These are phyloP conservation scores for Clavelina lepadiformis DNA, from an alignment of 23 tunicate species.

Conservation along the genomic window DNA sequence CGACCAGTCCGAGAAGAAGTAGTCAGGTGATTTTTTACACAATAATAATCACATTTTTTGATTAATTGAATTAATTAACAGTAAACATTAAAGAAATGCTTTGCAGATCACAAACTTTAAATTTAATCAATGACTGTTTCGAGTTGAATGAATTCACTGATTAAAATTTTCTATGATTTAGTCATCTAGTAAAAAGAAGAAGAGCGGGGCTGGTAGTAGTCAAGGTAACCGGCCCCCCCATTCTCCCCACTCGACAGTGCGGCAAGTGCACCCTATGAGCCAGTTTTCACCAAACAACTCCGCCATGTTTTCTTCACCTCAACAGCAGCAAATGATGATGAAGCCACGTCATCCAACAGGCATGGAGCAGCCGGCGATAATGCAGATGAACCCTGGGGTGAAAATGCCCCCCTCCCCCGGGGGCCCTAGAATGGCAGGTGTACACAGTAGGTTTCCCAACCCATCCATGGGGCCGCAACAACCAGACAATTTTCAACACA, in stretches of 20 bases:
- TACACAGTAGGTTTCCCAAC: constrained; percentile 13
- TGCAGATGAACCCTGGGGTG: constrained; percentile 9
- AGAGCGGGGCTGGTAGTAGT: not conserved
- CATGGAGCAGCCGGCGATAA: not conserved
- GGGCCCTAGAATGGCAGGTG: constrained; percentile 2
- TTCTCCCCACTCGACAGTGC: constrained; percentile 3
- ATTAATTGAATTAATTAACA: too few species aligned
- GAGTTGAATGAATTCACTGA: too few species aligned
- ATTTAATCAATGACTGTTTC: too few species aligned
- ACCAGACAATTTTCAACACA: constrained; percentile 9
- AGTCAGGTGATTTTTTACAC: constrained; percentile 16
- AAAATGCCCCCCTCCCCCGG: not conserved
- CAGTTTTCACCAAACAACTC: constrained; percentile 5
- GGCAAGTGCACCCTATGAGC: constrained; percentile 8
- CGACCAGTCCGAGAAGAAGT: constrained; percentile 12
- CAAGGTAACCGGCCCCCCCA: not conserved
- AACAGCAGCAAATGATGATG: constrained; percentile 24
- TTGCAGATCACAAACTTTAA: too few species aligned
- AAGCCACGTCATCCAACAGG: constrained; percentile 13
- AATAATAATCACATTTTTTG: too few species aligned
- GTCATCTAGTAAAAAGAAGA: constrained; percentile 30
- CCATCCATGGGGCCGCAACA: constrained; percentile 12
- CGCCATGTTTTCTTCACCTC: constrained; percentile 20
- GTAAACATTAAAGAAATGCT: too few species aligned
- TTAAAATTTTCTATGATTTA: too few species aligned